A percentile compares a stretch with the other conserved stretches of the same genome.
Evolutionary conservation across 2,113 vertebrate species (phyloP).

Genomic region (Eptatretus burgeri): DNA sequence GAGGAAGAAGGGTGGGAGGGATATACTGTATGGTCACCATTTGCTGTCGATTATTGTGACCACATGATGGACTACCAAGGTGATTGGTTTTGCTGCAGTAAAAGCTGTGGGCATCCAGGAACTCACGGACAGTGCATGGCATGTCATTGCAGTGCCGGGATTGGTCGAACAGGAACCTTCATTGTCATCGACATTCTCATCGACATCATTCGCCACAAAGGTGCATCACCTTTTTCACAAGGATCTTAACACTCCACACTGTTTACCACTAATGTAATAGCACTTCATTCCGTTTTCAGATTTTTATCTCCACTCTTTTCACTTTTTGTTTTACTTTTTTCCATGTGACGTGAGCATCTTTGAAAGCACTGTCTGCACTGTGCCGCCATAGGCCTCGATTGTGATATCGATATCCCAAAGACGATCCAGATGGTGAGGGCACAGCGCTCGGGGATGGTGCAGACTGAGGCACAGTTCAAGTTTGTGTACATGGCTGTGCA

Average conservation of each 20-base stretch:
- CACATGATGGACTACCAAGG: too few relatives aligned
- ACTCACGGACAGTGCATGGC: too few relatives aligned
- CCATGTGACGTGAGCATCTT: neutral
- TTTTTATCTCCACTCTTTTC: neutral
- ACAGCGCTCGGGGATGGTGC: conserved; percentile 63
- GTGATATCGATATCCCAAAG: conserved; percentile 60
- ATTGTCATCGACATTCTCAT: conserved; percentile 47
- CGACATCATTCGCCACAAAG: conserved; percentile 33
- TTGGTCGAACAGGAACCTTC: conserved; percentile 39
- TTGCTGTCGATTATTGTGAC: too few relatives aligned
- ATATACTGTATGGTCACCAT: too few relatives aligned
- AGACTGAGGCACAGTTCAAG: conserved; percentile 61
- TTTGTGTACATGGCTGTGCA: conserved; percentile 69
- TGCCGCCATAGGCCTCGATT: conserved; percentile 29
- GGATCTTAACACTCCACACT: neutral
- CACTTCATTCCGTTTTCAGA: neutral
- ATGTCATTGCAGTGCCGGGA: conserved; percentile 24
- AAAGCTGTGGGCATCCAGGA: too few relatives aligned
- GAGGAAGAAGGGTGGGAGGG: too few relatives aligned
- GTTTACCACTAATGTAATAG: neutral
- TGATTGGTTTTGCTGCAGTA: too few relatives aligned
- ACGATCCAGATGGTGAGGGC: conserved; percentile 53
- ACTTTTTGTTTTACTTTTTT: neutral
- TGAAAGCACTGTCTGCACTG: too few relatives aligned
- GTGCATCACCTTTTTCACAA: conserved; percentile 13